phyloP scores from a whole-genome alignment of 2,797 vertebrate species.

The Emys orbicularis region DNA sequence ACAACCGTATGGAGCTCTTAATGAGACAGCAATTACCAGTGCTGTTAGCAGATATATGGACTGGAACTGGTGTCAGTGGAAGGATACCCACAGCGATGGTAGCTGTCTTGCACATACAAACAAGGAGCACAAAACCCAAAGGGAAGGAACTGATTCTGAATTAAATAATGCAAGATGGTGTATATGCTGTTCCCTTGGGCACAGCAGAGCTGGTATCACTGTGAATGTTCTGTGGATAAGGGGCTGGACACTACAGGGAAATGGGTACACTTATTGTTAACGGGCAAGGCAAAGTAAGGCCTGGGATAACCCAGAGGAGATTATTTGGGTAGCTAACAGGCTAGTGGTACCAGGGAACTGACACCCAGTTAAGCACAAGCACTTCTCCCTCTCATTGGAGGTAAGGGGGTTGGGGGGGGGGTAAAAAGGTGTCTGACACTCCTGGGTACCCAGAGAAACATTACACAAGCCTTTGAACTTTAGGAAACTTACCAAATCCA shows the following conservation, averaged over 20 bases:
- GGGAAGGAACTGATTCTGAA: neutral
- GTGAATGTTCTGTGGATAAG: neutral
- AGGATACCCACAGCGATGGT: neutral
- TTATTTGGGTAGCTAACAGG: neutral
- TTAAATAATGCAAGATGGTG: neutral
- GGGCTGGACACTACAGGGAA: neutral
- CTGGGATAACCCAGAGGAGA: neutral
- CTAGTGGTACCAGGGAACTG: neutral
- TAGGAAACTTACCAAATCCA: neutral
- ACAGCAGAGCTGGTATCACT: neutral
- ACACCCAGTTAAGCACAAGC: neutral
- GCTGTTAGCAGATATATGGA: accelerated
- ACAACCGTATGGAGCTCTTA: accelerated
- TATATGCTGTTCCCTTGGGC: neutral
- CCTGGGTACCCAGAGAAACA: neutral
- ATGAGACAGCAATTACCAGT: neutral
- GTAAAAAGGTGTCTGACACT: neutral
- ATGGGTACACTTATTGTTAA: neutral
- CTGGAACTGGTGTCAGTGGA: neutral
- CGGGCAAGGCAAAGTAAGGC: neutral
- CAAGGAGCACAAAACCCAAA: neutral
- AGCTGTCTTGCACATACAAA: neutral
- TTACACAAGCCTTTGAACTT: neutral
- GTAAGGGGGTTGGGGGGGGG: neutral
- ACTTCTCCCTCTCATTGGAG: neutral